Percentiles rank a stretch among this genome's conserved stretches.
Evolutionary conservation across 2,888 invertebrate genomes (phyloP).

Genomic region (Muscina levida): DNA sequence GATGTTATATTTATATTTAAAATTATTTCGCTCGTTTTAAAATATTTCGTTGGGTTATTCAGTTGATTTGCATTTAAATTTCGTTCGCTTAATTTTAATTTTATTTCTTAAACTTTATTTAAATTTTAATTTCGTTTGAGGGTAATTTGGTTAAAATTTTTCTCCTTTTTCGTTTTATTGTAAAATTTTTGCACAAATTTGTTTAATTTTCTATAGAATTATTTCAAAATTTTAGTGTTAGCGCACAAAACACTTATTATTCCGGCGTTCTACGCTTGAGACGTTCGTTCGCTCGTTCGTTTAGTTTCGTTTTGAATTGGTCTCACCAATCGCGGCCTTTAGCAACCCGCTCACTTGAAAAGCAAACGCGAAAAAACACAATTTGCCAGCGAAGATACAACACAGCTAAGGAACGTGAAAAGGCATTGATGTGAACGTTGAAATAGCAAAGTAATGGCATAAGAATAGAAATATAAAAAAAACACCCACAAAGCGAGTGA

Average conservation of each 20-base stretch:
- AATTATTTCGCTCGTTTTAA: too few species aligned
- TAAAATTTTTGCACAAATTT: slow-evolving; percentile 26
- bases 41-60: background rate
- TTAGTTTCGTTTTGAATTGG: slow-evolving; percentile 76
- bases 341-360: slow-evolving; percentile 23
- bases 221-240: slow-evolving; percentile 41
- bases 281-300: slow-evolving; percentile 73
- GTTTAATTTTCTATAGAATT: slow-evolving; percentile 51
- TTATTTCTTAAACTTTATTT: too few species aligned
- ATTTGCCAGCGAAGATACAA: slow-evolving; percentile 24
- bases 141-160: slow-evolving; percentile 43
- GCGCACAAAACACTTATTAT: slow-evolving; percentile 39
- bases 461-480: background rate
- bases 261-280: slow-evolving; percentile 64
- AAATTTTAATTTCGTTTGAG: slow-evolving; percentile 11
- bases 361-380: slow-evolving; percentile 20
- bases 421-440: slow-evolving; percentile 10
- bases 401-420: background rate
- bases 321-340: slow-evolving; percentile 41
- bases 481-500: too few species aligned
- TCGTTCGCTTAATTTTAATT: too few species aligned
- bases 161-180: background rate
- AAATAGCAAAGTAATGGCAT: slow-evolving; percentile 10
- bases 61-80: background rate
- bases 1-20: too few species aligned